These are phyloP conservation scores for Sebastes nivosus DNA, from an alignment of 2,797 vertebrate species.

Conservation along the genomic window DNA sequence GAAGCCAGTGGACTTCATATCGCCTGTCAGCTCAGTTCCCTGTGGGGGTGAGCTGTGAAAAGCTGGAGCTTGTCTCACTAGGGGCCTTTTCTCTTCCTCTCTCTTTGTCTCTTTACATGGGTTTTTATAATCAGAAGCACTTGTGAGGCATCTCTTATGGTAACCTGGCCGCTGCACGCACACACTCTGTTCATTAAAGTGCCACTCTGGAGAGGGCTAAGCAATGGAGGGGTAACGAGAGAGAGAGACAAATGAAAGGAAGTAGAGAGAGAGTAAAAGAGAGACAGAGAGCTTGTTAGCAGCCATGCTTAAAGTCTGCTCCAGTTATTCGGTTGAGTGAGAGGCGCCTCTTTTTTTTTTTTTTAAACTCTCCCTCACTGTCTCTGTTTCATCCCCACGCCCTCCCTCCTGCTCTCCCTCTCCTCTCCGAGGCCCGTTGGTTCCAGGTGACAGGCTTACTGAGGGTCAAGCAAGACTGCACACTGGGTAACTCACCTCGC, in stretches of 20 bases:
- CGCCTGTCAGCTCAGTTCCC: conserved; percentile 57
- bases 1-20: conserved; percentile 50
- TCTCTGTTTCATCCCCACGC: conserved; percentile 61
- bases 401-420: conserved; percentile 52
- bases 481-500: conserved; percentile 76
- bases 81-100: conserved; percentile 38
- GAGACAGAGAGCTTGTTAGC: conserved; percentile 75
- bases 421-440: conserved; percentile 73
- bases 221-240: conserved; percentile 62
- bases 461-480: conserved; percentile 80
- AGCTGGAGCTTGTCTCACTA: conserved; percentile 61
- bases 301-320: conserved; percentile 76
- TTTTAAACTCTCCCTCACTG: conserved; percentile 38
- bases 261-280: conserved; percentile 52
- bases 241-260: conserved; percentile 64
- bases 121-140: conserved; percentile 73
- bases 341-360: conserved; percentile 47
- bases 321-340: conserved; percentile 75
- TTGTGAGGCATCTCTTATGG: conserved; percentile 72
- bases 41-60: conserved; percentile 56
- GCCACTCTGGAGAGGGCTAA: conserved; percentile 62
- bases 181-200: conserved; percentile 74
- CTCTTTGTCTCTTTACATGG: conserved; percentile 61
- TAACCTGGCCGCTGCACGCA: conserved; percentile 72
- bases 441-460: conserved; percentile 80